A percentile compares a stretch with the other conserved stretches of the same genome.
phyloP scores from a whole-genome alignment of 2,888 invertebrate species.

The Trichopoda pennipes region DNA sequence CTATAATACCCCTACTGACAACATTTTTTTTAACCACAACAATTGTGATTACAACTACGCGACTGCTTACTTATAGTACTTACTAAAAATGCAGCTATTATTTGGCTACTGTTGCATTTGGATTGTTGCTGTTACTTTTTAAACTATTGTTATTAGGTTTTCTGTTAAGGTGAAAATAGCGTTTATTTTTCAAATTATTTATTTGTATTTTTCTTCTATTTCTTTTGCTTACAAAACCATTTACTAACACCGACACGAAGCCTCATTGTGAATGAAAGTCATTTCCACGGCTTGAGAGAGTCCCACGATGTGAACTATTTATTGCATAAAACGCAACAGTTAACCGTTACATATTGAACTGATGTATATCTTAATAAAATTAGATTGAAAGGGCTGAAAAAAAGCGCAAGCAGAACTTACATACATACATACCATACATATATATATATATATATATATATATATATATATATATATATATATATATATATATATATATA shows the following conservation, averaged over 20 bases:
- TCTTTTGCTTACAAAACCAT: conserved; percentile 53
- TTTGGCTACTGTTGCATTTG: conserved; percentile 67
- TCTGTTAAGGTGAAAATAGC: conserved; percentile 68
- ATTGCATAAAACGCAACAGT: conserved; percentile 63
- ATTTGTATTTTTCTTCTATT: conserved; percentile 52
- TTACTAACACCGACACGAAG: conserved; percentile 56
- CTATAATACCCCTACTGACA: conserved; percentile 43
- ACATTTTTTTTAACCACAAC: conserved; percentile 31
- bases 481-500: too few species aligned
- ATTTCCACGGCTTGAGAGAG: conserved; percentile 64
- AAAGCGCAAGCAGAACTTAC: neutral
- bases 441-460: too few species aligned
- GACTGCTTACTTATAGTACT: conserved; percentile 38
- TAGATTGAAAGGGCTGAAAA: conserved; percentile 43
- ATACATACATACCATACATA: too few species aligned
- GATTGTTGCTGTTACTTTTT: conserved; percentile 56
- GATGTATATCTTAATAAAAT: conserved; percentile 60
- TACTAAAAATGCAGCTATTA: conserved; percentile 56
- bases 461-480: too few species aligned
- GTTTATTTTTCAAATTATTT: conserved; percentile 69
- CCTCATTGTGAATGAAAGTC: conserved; percentile 55
- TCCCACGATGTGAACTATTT: conserved; percentile 67
- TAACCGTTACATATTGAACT: conserved; percentile 66
- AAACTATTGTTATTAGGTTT: conserved; percentile 66
- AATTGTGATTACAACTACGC: conserved; percentile 51